phyloP scores from a whole-genome alignment of 1,140 invertebrate genomes.

The Camponotus pennsylvanicus region DNA sequence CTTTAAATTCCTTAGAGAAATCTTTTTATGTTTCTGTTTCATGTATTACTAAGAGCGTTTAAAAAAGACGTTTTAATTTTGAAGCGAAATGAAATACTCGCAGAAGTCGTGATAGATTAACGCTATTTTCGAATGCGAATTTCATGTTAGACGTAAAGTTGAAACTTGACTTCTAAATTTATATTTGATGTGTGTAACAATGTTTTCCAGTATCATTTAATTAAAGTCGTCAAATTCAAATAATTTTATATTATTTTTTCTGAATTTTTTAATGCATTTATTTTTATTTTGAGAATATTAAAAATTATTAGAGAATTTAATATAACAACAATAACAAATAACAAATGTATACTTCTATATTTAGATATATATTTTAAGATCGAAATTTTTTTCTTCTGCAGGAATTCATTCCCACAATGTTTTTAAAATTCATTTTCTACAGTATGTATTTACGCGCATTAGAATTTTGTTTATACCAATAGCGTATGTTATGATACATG shows the following conservation, averaged over 20 bases:
- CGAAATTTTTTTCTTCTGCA: not conserved
- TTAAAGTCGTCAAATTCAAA: not conserved
- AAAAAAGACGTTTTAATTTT: slow-evolving; percentile 48
- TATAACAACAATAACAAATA: too few species aligned
- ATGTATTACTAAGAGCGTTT: not conserved
- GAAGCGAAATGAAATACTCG: slow-evolving; percentile 27
- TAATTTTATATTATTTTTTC: not conserved
- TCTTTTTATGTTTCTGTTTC: slow-evolving; percentile 11
- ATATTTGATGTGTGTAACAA: not conserved
- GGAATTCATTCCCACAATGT: not conserved
- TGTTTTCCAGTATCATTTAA: slow-evolving; percentile 5
- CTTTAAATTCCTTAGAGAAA: slow-evolving; percentile 38
- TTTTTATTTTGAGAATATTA: not conserved
- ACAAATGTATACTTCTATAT: not conserved
- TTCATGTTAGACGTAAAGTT: not conserved
- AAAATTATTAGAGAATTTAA: not conserved
- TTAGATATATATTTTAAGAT: not conserved
- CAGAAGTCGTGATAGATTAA: slow-evolving; percentile 22
- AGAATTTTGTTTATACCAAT: too few species aligned
- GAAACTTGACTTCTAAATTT: slow-evolving; percentile 14
- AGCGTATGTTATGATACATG: not conserved
- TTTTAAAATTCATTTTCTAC: not conserved
- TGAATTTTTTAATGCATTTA: not conserved
- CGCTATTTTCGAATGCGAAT: slow-evolving; percentile 1
- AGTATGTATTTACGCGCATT: not conserved